These are phyloP conservation scores for Heliconius melpomene DNA, from an alignment of 1,140 invertebrate species.

Conservation along the genomic window DNA sequence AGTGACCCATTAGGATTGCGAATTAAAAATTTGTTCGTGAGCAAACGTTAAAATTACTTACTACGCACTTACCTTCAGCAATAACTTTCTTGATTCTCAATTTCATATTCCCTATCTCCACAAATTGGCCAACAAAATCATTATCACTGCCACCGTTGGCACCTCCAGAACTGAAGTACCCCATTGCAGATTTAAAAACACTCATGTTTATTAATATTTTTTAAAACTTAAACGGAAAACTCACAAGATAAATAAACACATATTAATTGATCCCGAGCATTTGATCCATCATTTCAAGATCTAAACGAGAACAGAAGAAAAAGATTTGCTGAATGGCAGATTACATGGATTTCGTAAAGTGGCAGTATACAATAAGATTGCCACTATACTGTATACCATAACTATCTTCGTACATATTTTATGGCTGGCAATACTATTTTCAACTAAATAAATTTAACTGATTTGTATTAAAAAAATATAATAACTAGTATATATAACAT, in stretches of 20 bases:
- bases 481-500: too few species aligned
- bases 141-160: conserved; percentile 85
- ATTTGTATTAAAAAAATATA: conserved; percentile 4
- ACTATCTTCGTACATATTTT: neutral
- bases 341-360: conserved; percentile 28
- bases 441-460: neutral
- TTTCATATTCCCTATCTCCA: conserved; percentile 94
- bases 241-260: conserved; percentile 35
- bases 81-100: conserved; percentile 94
- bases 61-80: conserved; percentile 90
- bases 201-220: conserved; percentile 84
- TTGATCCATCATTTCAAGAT: conserved; percentile 24
- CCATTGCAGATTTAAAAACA: conserved; percentile 94
- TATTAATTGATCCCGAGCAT: conserved; percentile 29
- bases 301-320: conserved; percentile 14
- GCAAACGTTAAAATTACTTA: neutral
- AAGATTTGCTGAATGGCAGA: conserved; percentile 39
- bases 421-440: neutral
- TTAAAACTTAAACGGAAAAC: conserved; percentile 32
- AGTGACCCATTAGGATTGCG: conserved; percentile 37
- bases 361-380: conserved; percentile 31
- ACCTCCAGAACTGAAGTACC: conserved; percentile 87
- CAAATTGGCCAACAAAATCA: conserved; percentile 94
- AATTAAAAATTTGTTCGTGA: conserved; percentile 18
- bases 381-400: neutral